phyloP scores from a whole-genome alignment of 2,113 vertebrate genomes.

The Boleophthalmus pectinirostris region DNA sequence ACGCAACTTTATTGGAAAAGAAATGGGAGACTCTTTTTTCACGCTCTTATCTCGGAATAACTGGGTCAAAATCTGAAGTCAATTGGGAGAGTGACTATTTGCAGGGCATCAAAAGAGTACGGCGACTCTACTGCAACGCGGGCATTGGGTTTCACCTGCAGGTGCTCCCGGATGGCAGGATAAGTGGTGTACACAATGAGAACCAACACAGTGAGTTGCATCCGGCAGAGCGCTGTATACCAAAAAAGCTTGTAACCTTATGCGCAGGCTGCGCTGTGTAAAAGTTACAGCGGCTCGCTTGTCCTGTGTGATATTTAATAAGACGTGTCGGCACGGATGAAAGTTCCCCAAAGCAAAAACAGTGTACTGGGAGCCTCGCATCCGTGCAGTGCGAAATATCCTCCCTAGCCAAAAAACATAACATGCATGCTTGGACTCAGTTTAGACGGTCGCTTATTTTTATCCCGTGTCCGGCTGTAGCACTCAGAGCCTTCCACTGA shows the following conservation, averaged over 20 bases:
- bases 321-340: slow-evolving; percentile 56
- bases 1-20: slow-evolving; percentile 85
- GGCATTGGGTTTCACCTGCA: slow-evolving; percentile 99
- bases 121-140: slow-evolving; percentile 97
- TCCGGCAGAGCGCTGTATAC: slow-evolving; percentile 59
- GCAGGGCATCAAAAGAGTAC: slow-evolving; percentile 94
- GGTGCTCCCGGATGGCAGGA: slow-evolving; percentile 90
- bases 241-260: slow-evolving; percentile 54
- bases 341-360: slow-evolving; percentile 72
- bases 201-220: slow-evolving; percentile 96
- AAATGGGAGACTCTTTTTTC: slow-evolving; percentile 88
- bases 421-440: slow-evolving; percentile 75
- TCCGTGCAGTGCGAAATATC: slow-evolving; percentile 68
- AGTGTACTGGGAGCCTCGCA: slow-evolving; percentile 62
- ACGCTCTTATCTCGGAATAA: slow-evolving; percentile 87
- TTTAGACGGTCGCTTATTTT: slow-evolving; percentile 80
- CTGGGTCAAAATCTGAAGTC: slow-evolving; percentile 83
- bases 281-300: slow-evolving; percentile 53
- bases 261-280: slow-evolving; percentile 39
- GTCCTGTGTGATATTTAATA: slow-evolving; percentile 69
- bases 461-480: slow-evolving; percentile 70
- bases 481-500: slow-evolving; percentile 48
- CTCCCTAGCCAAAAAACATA: slow-evolving; percentile 63
- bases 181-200: slow-evolving; percentile 92
- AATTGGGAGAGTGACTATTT: slow-evolving; percentile 96